Base-by-base conservation (phyloP, 2,888 invertebrate species). In the Ctenicera cuprea region DNA sequence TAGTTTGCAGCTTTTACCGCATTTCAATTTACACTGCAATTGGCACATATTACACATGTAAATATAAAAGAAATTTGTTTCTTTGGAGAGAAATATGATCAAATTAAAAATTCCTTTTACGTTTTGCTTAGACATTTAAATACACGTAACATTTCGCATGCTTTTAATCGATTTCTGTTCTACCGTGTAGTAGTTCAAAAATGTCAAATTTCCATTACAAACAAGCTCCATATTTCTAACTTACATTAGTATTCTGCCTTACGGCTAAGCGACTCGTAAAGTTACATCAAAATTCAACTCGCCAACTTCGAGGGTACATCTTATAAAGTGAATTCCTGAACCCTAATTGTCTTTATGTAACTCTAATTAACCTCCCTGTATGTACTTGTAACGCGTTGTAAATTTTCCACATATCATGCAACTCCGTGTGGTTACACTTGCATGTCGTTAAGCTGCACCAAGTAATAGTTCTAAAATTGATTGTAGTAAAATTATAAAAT, bases 131-230 rank as follows among this genome's bases (percentile, higher is more conserved):
- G 20, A 63, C 52, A 52, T 12, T 18, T 37, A 16, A 22, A 54
- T n/a, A n/a, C n/a, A n/a, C n/a, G n/a, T n/a, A 41, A 22, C 54
- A 41, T 66, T 30, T 67, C 59, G n/a, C n/a, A 11, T 16, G 33
- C 20, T 37, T 66, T 50, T 54, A 66, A 54, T 59, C 67, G 67
- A 59, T 67, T 67, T 43, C 57, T 16, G 22, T 66, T 66, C 54
- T 22, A 26, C 38, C 26, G 20, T 54, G 26, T 43, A 22, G 22
- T 16, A 18, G 14, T 52, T 48, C 45, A 59, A 67, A 67, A 67
- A 67, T 67, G 57, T 59, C 59, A 67, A 57, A 67, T 67, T 67
- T 67, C 54, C 67, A 67, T 67, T 67, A 67, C 67, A 67, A 67
- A 59, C 67, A 67, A 59, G 67, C 57, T 45, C 45, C 57, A 59